Percentiles rank a stretch among this genome's conserved stretches.
These are phyloP conservation scores for Masnerella sp. DNA, from an alignment of 2,888 invertebrate species.

Conservation along the genomic window DNA sequence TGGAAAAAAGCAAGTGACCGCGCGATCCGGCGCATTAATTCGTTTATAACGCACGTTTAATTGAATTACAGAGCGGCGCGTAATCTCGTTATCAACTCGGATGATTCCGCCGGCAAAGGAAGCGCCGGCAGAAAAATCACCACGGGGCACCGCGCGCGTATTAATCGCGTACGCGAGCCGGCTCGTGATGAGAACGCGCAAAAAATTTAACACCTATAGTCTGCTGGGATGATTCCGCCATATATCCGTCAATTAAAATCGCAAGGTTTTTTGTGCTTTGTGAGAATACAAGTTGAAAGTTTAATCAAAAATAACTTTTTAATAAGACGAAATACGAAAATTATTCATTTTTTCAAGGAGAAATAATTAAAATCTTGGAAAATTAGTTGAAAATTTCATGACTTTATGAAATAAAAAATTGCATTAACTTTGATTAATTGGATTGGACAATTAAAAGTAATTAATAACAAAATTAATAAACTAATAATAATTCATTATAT, in stretches of 20 bases:
- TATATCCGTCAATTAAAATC: constrained; percentile 49
- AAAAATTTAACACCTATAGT: constrained; percentile 40
- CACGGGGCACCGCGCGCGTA: constrained; percentile 28
- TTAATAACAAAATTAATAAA: too few species aligned
- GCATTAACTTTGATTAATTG: background rate
- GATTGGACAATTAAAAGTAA: too few species aligned
- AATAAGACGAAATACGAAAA: background rate
- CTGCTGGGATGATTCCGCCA: constrained; percentile 31
- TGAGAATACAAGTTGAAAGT: constrained; percentile 7
- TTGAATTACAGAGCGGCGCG: constrained; percentile 32
- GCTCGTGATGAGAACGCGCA: constrained; percentile 32
- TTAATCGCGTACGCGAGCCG: constrained; percentile 35
- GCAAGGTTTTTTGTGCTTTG: constrained; percentile 17
- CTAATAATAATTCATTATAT: too few species aligned
- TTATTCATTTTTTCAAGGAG: too few species aligned
- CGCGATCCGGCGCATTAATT: constrained; percentile 42
- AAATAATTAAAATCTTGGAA: too few species aligned
- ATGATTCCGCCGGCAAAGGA: constrained; percentile 42
- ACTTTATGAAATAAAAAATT: too few species aligned
- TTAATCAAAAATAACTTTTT: constrained; percentile 7
- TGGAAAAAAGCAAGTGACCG: constrained; percentile 29
- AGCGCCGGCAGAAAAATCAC: constrained; percentile 44
- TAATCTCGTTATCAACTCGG: constrained; percentile 52
- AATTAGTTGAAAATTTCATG: too few species aligned
- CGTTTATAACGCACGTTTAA: constrained; percentile 50